Evolutionary conservation across 2,113 vertebrate genomes (phyloP), one percentile per base, ranked within the genome.

Genomic region (Labrus mixtus): DNA sequence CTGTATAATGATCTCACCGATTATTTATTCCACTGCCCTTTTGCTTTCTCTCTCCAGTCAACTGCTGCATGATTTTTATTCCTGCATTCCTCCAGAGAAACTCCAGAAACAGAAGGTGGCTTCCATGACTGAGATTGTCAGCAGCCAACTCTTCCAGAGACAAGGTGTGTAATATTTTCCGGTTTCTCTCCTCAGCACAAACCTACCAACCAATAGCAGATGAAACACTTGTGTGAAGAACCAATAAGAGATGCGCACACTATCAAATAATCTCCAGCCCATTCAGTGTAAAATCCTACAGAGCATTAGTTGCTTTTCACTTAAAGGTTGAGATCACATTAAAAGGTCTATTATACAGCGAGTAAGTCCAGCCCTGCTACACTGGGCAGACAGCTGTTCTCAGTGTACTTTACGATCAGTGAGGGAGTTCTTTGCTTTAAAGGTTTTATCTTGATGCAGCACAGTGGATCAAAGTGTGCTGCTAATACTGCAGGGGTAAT

Each of bases 71-170:
- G 96, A 99, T 80, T 99, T 99, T 87, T 99, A 98, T 39, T 96
- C 94, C 72, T 97, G 97, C 91, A 97, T 98, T 77, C 96, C 97
- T 7, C 97, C 95, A 0, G 95, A 94, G 82, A 97, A 95, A 53
- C 94, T 98, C 11, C 97, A 97, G 93, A 98, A 98, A 82, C 97
- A 97, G 87, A 99, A 98, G 89, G 95, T 99, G 46, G 89, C 95
- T 63, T 99, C 98, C 74, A 97, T 99, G 98, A 98, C 96, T 39
- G 97, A 98, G 91, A 98, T 99, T 0, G 97, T 99, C 43, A 89
- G 83, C 87, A 98, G 98, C 90, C 95, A 94, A 68, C 95, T 99
- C 64, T 99, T 99, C 82, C 95, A 95, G 87, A 97, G 87, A 78
- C 96, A 97, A 95, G 97, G 98, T 99, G 86, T 91, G 86, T 79